Conservation (phyloP, 1,140 invertebrate genomes). For the Hypsibius dujardini region DNA sequence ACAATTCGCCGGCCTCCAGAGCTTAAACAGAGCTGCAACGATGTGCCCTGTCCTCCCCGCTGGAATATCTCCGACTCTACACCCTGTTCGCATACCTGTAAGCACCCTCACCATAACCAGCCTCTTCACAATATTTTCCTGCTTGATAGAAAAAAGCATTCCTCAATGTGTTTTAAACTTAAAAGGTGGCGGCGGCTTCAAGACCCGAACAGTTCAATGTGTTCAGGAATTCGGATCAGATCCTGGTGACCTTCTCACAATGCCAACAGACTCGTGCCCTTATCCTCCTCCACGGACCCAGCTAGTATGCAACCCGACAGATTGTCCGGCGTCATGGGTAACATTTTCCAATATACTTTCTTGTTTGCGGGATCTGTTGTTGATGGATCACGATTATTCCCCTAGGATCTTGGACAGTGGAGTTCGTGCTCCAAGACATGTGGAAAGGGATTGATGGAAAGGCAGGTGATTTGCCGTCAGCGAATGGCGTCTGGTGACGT, state of each 20-base stretch:
- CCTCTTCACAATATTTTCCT: too few relatives aligned
- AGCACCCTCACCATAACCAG: too few relatives aligned
- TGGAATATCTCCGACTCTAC: constrained; percentile 72
- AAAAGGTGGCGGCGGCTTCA: constrained; percentile 49
- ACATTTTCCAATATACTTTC: too few relatives aligned
- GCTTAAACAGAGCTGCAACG: constrained; percentile 74
- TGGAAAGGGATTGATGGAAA: constrained; percentile 68
- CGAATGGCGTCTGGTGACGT: constrained; percentile 69
- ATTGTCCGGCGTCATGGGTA: constrained; percentile 67
- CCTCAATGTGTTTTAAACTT: too few relatives aligned
- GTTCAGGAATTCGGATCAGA: constrained; percentile 71
- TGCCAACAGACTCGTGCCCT: constrained; percentile 72
- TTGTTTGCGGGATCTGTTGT: too few relatives aligned
- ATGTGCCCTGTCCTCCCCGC: constrained; percentile 54
- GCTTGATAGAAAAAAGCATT: too few relatives aligned
- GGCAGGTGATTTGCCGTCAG: constrained; percentile 69
- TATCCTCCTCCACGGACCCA: constrained; percentile 62
- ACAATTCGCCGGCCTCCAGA: constrained; percentile 64
- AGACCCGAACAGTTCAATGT: constrained; percentile 47
- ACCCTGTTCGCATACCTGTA: constrained; percentile 64
- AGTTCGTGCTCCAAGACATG: constrained; percentile 68
- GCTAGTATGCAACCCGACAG: constrained; percentile 72
- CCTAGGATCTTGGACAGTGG: constrained; percentile 50
- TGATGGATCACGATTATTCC: too few relatives aligned
- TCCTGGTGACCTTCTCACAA: constrained; percentile 61